A percentile compares a stretch with the other conserved stretches of the same genome.
Evolutionary conservation across 2,888 invertebrate species (phyloP).

Genomic region (Drosophila fulvimacula): DNA sequence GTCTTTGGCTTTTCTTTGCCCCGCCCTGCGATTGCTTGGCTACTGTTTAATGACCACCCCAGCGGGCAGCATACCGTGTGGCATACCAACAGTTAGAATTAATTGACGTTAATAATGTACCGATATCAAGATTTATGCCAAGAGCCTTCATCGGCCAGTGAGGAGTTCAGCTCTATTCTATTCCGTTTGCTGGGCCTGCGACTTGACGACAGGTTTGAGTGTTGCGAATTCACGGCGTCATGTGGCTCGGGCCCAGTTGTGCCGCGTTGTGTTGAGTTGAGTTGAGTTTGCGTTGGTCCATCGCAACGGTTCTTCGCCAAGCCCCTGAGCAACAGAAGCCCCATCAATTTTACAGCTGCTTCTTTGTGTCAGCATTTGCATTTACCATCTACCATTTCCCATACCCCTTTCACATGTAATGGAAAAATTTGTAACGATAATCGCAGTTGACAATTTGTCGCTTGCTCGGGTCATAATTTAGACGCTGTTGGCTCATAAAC

Average conservation of each 20-base stretch:
- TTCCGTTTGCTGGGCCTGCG: slow-evolving; percentile 43
- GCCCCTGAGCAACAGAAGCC: slow-evolving; percentile 30
- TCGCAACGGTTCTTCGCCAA: slow-evolving; percentile 52
- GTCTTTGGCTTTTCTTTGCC: slow-evolving; percentile 10
- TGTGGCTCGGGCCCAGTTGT: slow-evolving; percentile 9
- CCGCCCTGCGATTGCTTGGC: slow-evolving; percentile 34
- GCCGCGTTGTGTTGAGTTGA: slow-evolving; percentile 7
- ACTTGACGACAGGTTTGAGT: slow-evolving; percentile 43
- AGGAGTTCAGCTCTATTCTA: slow-evolving; percentile 13
- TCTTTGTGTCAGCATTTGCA: slow-evolving; percentile 58
- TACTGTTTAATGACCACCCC: slow-evolving; percentile 70
- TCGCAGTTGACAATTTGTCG: slow-evolving; percentile 69
- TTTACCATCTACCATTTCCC: slow-evolving; percentile 34
- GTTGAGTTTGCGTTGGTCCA: slow-evolving; percentile 52
- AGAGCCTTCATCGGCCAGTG: slow-evolving; percentile 34
- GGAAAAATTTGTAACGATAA: slow-evolving; percentile 45
- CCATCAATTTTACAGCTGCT: slow-evolving; percentile 60
- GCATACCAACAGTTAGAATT: slow-evolving; percentile 74
- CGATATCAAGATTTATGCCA: slow-evolving; percentile 74
- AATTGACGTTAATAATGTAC: slow-evolving; percentile 78
- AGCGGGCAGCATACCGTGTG: slow-evolving; percentile 46
- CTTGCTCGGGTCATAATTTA: slow-evolving; percentile 36
- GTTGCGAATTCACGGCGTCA: slow-evolving; percentile 23
- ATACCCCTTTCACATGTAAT: slow-evolving; percentile 30
- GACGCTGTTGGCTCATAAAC: slow-evolving; percentile 33